Evolutionary conservation across 2,113 vertebrate species (phyloP).

Genomic region (Toxostoma redivivum): DNA sequence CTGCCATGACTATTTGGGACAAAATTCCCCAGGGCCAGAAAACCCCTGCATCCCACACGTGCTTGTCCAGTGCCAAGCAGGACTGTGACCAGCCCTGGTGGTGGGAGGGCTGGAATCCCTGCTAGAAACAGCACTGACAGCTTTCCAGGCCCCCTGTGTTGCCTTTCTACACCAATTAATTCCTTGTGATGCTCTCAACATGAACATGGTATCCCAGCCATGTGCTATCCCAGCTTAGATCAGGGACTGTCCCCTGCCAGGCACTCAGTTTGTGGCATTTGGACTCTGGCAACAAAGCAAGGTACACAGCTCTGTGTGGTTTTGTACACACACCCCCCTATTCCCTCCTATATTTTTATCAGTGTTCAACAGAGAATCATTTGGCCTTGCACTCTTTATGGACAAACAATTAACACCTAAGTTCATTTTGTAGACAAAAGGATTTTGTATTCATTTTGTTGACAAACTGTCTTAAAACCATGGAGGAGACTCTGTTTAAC

Average conservation of each 20-base stretch:
- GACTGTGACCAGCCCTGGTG: not conserved
- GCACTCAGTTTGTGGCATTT: not conserved
- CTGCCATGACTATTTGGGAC: not conserved
- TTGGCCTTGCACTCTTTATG: constrained; percentile 13
- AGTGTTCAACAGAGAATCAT: constrained; percentile 45
- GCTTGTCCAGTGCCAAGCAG: not conserved
- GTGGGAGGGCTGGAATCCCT: not conserved
- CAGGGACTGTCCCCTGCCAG: not conserved
- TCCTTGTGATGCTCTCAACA: not conserved
- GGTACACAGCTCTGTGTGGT: not conserved
- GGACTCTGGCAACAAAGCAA: not conserved
- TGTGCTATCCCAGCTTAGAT: not conserved
- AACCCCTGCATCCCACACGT: not conserved
- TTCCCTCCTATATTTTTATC: constrained; percentile 8
- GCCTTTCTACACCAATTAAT: not conserved
- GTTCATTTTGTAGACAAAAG: constrained; percentile 49
- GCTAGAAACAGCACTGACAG: not conserved
- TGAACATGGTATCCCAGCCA: not conserved
- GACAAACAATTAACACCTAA: constrained; percentile 58
- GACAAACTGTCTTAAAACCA: constrained; percentile 50
- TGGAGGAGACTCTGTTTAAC: constrained; percentile 52
- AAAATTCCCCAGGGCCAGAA: not conserved
- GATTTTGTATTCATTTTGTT: constrained; percentile 57
- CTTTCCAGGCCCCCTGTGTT: fast-evolving
- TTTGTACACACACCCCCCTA: not conserved